A percentile compares a stretch with the other conserved stretches of the same genome.
Conservation (phyloP, 2,113 vertebrate genomes). For the Hylia prasina region DNA sequence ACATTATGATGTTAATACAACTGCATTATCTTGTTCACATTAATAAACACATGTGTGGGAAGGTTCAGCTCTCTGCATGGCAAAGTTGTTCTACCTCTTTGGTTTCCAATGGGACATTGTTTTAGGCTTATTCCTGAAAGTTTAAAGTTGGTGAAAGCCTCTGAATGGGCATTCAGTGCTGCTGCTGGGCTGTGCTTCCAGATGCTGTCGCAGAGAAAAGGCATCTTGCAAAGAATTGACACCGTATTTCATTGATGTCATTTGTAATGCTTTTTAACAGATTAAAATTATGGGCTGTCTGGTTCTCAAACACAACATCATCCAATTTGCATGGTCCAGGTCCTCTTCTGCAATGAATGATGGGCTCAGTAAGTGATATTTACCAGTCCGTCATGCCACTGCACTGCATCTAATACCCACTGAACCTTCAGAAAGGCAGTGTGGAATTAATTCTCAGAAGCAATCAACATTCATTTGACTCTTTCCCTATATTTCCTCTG, state of each 20-base stretch:
- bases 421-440: conserved; percentile 19
- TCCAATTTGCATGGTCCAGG: conserved; percentile 54
- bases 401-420: conserved; percentile 13
- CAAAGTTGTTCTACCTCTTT: conserved; percentile 10
- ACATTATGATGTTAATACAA: conserved; percentile 4
- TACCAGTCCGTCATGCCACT: conserved; percentile 21
- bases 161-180: background rate
- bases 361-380: conserved; percentile 33
- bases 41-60: conserved; percentile 26
- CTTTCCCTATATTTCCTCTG: background rate
- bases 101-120: background rate
- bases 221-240: conserved; percentile 8
- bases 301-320: conserved; percentile 47
- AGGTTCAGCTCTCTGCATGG: background rate
- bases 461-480: conserved; percentile 43
- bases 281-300: conserved; percentile 56
- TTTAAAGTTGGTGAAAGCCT: conserved; percentile 8
- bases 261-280: conserved; percentile 41
- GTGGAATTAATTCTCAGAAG: conserved; percentile 40
- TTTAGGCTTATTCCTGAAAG: background rate
- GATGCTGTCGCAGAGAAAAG: background rate
- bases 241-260: conserved; percentile 29
- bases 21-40: conserved; percentile 15
- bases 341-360: conserved; percentile 34
- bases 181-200: background rate